Conservation (phyloP, 2,113 vertebrate genomes). For the Catharus fuscescens region DNA sequence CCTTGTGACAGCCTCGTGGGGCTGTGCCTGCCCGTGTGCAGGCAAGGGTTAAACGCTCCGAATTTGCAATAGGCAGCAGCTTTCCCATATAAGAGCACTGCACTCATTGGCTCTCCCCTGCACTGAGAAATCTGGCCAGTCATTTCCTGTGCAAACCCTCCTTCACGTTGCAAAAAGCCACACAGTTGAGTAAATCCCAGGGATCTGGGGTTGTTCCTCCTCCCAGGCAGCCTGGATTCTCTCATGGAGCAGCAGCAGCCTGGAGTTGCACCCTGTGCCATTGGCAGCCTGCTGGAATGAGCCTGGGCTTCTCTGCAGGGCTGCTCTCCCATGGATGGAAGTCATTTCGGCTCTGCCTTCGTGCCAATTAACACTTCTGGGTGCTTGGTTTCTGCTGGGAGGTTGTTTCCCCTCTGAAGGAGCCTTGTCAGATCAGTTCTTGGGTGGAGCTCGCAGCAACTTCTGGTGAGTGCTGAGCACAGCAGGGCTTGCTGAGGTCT, state of each 20-base stretch:
- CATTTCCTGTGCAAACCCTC: constrained; percentile 47
- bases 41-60: constrained; percentile 36
- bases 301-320: neutral
- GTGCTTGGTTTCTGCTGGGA: neutral
- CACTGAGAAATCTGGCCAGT: constrained; percentile 15
- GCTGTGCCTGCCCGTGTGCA: neutral
- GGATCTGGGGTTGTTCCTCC: neutral
- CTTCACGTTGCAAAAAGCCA: neutral
- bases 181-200: neutral
- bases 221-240: neutral
- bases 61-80: constrained; percentile 16
- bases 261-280: accelerated
- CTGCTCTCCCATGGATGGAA: constrained; percentile 4
- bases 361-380: neutral
- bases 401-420: neutral
- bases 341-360: neutral
- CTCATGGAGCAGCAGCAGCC: neutral
- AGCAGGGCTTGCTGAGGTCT: neutral
- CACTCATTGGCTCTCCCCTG: constrained; percentile 48
- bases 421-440: constrained; percentile 10
- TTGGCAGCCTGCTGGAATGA: neutral
- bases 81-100: constrained; percentile 64
- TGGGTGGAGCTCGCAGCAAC: constrained; percentile 57
- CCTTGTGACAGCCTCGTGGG: neutral
- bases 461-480: constrained; percentile 42